Conservation (phyloP, 2,113 vertebrate genomes). For the Globicephala melas region DNA sequence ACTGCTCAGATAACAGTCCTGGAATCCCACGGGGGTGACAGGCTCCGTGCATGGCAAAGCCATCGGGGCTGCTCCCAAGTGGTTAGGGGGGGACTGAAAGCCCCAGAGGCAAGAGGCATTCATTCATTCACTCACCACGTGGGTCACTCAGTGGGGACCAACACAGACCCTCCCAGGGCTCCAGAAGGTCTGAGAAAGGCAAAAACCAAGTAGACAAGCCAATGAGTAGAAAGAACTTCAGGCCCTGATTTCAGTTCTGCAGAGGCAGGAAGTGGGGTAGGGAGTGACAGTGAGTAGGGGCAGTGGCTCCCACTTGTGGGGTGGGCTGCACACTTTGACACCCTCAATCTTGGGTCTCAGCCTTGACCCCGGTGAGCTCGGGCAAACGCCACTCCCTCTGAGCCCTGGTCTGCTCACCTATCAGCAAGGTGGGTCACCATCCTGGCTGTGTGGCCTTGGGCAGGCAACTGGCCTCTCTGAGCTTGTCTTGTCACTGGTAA, state of each 20-base stretch:
- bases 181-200: background rate
- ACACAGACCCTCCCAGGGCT: background rate
- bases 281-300: background rate
- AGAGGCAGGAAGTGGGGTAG: background rate
- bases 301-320: background rate
- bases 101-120: background rate
- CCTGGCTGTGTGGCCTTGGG: background rate
- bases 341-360: background rate
- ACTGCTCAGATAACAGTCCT: background rate
- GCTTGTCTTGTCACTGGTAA: background rate
- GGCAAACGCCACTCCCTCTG: too few species aligned
- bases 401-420: background rate
- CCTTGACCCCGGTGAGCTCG: accelerated
- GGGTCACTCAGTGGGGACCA: background rate
- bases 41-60: background rate
- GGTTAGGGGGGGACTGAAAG: background rate
- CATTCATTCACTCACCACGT: accelerated
- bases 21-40: background rate
- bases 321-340: background rate
- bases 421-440: background rate
- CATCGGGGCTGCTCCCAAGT: background rate
- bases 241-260: background rate
- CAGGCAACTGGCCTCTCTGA: background rate
- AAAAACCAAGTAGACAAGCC: accelerated
- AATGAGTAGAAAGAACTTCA: background rate